Conservation (phyloP, 2,113 vertebrate species). For the Leptobrachium ailaonicum region DNA sequence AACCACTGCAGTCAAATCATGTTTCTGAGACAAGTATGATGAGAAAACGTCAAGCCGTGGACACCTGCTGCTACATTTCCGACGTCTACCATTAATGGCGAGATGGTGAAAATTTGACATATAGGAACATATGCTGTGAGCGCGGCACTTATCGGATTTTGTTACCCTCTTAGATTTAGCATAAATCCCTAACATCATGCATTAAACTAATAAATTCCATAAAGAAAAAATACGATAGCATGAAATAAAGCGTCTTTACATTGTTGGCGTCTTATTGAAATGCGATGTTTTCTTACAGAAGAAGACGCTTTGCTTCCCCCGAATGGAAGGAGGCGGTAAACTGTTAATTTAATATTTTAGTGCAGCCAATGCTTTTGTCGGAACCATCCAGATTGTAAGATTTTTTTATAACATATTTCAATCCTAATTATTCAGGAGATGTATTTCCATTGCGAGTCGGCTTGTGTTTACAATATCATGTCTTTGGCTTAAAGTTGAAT, state of each 20-base stretch:
- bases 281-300: no score
- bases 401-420: neutral
- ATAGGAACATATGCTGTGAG: slow-evolving; percentile 5
- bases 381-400: neutral
- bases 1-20: slow-evolving; percentile 44
- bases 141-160: neutral
- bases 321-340: neutral
- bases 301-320: no score
- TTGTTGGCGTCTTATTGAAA: no score
- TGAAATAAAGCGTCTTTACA: no score
- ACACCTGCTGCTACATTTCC: slow-evolving; percentile 30
- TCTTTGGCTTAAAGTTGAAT: slow-evolving; percentile 23
- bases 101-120: slow-evolving; percentile 10
- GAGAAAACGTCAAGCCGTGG: slow-evolving; percentile 32
- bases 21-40: slow-evolving; percentile 43
- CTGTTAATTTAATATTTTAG: neutral
- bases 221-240: no score
- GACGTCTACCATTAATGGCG: slow-evolving; percentile 34
- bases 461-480: slow-evolving; percentile 26
- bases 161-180: no score
- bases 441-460: slow-evolving; percentile 11
- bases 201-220: no score
- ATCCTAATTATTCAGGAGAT: neutral
- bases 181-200: no score
- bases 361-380: neutral